Conservation (phyloP, 2,797 vertebrate genomes). For the Ceyx erithaca region DNA sequence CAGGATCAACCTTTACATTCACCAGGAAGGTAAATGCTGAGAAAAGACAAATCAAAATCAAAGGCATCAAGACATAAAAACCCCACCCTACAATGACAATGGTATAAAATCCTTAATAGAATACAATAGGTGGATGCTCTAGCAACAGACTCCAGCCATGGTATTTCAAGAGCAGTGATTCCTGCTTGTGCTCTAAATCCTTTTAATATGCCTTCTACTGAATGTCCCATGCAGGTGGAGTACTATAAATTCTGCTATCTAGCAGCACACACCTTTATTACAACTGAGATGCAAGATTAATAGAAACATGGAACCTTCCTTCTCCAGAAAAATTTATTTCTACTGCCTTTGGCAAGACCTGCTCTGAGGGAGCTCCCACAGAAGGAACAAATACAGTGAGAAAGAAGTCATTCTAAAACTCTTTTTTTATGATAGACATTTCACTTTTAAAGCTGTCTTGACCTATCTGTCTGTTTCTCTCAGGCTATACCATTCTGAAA, state of each 20-base stretch:
- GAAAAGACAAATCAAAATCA: neutral
- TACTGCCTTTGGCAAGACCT: slow-evolving; percentile 52
- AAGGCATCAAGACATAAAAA: slow-evolving; percentile 11
- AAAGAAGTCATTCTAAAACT: slow-evolving; percentile 44
- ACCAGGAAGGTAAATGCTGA: neutral
- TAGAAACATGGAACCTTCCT: slow-evolving; percentile 32
- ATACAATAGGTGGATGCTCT: slow-evolving; percentile 39
- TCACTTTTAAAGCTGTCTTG: slow-evolving; percentile 53
- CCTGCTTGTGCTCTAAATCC: slow-evolving; percentile 56
- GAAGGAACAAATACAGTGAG: slow-evolving; percentile 35
- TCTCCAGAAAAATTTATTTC: slow-evolving; percentile 47
- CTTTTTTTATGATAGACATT: slow-evolving; percentile 49
- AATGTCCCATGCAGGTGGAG: slow-evolving; percentile 58
- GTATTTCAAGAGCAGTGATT: slow-evolving; percentile 58
- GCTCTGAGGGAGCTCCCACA: slow-evolving; percentile 16
- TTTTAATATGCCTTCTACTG: slow-evolving; percentile 59
- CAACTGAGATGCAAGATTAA: slow-evolving; percentile 54
- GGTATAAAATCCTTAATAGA: slow-evolving; percentile 48
- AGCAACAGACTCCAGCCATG: neutral
- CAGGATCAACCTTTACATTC: neutral
- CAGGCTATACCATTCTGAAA: slow-evolving; percentile 51
- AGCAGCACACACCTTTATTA: slow-evolving; percentile 40
- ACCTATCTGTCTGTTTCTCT: slow-evolving; percentile 56
- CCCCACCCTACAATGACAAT: neutral
- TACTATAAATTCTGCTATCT: slow-evolving; percentile 64